These are phyloP conservation scores for Agapornis roseicollis DNA, from an alignment of 2,113 vertebrate genomes.

Conservation along the genomic window DNA sequence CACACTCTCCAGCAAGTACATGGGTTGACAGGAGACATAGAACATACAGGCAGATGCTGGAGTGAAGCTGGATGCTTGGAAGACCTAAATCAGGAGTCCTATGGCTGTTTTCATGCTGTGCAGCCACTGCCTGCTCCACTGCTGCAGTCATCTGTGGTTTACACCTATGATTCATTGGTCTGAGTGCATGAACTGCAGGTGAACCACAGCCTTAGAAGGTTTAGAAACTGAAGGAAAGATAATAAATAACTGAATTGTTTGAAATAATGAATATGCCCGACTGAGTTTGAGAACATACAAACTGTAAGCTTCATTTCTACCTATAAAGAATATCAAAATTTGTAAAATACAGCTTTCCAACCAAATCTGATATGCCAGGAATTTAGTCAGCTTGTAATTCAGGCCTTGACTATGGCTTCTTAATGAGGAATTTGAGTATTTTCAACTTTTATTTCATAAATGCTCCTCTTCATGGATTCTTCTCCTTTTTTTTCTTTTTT, in stretches of 20 bases:
- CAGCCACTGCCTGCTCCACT: neutral
- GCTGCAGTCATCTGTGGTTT: rapidly evolving
- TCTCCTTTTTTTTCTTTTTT: neutral
- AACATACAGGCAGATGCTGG: neutral
- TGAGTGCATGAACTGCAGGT: neutral
- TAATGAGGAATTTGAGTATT: neutral
- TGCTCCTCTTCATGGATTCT: neutral
- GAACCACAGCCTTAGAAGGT: neutral
- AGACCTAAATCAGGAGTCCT: neutral
- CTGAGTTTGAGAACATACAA: neutral
- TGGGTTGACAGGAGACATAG: neutral
- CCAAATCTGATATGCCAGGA: neutral
- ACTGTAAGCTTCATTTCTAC: neutral
- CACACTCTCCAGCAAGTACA: neutral
- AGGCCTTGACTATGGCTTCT: neutral
- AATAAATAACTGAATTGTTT: neutral
- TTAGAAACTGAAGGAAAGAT: neutral
- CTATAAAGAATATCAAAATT: neutral
- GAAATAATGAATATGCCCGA: neutral
- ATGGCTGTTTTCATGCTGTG: neutral
- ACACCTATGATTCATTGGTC: neutral
- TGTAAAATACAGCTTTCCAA: neutral
- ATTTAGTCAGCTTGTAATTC: neutral
- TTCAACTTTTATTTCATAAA: neutral
- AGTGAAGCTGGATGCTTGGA: neutral